A percentile compares a stretch with the other conserved stretches of the same genome.
Conservation (phyloP, 2,113 vertebrate species). For the Zosterops pallidus region DNA sequence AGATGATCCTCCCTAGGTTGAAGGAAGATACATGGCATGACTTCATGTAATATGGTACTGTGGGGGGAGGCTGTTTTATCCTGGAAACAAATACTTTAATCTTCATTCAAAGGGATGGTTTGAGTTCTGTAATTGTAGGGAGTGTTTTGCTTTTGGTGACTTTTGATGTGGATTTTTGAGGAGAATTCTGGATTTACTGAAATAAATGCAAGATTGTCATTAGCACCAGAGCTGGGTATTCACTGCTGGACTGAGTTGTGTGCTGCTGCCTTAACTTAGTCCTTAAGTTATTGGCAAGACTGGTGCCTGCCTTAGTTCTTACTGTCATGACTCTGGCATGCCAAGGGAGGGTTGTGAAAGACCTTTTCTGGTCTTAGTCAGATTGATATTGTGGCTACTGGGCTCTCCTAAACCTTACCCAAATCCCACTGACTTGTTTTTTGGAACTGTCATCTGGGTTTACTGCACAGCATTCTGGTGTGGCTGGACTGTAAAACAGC, state of each 20-base stretch:
- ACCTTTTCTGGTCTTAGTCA: not conserved
- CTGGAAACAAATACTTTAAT: not conserved
- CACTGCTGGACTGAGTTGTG: not conserved
- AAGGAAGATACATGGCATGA: not conserved
- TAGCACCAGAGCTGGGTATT: not conserved
- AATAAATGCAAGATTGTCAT: not conserved
- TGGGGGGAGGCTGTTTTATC: not conserved
- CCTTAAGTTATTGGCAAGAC: not conserved
- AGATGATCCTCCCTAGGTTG: not conserved
- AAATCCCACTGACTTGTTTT: not conserved
- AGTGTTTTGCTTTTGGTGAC: not conserved
- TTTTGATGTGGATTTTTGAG: constrained; percentile 53
- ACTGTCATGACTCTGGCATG: not conserved
- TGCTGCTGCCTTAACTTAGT: not conserved
- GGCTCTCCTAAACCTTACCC: not conserved
- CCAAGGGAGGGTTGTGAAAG: not conserved
- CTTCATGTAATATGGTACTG: not conserved
- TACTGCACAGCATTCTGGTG: not conserved
- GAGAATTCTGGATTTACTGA: not conserved
- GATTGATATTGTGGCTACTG: not conserved
- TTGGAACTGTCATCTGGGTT: not conserved
- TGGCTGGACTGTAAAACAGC: not conserved
- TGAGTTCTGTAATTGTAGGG: constrained; percentile 33
- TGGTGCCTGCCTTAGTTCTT: not conserved
- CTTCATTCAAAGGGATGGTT: not conserved